Evolutionary conservation across 2,113 vertebrate species (phyloP).

Genomic region (Sinocyclocheilus maitianheensis): DNA sequence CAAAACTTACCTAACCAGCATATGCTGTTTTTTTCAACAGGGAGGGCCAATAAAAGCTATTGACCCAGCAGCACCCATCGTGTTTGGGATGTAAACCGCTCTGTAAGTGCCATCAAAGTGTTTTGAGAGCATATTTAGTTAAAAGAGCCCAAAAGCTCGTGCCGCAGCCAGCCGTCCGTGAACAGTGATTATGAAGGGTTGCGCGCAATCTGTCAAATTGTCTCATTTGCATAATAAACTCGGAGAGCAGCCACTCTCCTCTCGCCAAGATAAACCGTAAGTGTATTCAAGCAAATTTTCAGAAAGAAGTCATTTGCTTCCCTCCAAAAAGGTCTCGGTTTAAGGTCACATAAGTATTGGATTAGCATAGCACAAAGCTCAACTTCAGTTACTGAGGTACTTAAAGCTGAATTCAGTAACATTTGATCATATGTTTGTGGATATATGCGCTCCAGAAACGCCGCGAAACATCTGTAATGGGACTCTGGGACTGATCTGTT

Average conservation of each 20-base stretch:
- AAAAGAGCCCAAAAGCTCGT: slow-evolving; percentile 42
- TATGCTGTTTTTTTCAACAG: no score
- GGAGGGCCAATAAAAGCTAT: background rate
- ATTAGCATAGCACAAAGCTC: background rate
- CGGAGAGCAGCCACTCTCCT: slow-evolving; percentile 24
- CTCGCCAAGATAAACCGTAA: slow-evolving; percentile 36
- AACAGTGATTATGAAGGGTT: slow-evolving; percentile 32
- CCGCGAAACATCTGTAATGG: background rate
- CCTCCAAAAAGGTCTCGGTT: background rate
- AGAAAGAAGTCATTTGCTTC: slow-evolving; percentile 20
- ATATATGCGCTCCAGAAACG: background rate
- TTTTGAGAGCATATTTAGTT: background rate
- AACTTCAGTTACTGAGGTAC: background rate
- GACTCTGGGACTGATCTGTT: background rate
- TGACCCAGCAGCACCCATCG: background rate
- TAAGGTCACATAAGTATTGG: slow-evolving; percentile 13
- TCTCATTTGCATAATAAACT: slow-evolving; percentile 47
- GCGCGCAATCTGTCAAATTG: slow-evolving; percentile 33
- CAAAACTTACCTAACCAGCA: no score
- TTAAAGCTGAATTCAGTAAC: background rate
- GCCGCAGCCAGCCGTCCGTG: slow-evolving; percentile 15
- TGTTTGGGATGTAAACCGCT: background rate
- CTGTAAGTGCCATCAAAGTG: background rate
- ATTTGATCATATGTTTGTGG: background rate
- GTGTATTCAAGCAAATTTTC: slow-evolving; percentile 32